Evolutionary conservation across 2,113 vertebrate genomes (phyloP).

Genomic region (Pterocles gutturalis): DNA sequence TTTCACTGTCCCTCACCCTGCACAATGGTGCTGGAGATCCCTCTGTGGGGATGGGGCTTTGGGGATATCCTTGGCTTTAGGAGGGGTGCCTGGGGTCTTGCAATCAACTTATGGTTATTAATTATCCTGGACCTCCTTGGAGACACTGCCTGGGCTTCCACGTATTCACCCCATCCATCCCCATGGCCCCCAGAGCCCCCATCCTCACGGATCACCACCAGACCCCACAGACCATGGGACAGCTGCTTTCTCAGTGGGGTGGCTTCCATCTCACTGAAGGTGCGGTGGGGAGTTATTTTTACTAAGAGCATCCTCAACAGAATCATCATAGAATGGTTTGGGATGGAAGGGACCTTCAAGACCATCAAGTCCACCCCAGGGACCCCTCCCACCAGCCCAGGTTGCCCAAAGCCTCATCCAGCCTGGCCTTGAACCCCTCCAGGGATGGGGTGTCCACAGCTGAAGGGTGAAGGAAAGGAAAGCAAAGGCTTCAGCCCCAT

Average conservation of each 20-base stretch:
- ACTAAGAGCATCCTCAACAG: neutral
- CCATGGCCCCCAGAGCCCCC: neutral
- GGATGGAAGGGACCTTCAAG: neutral
- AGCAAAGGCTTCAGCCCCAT: too few species aligned
- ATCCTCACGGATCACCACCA: neutral
- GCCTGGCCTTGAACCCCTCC: accelerated
- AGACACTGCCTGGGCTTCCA: neutral
- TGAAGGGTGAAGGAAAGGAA: too few species aligned
- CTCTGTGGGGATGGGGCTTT: neutral
- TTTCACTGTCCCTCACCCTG: neutral
- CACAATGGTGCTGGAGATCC: neutral
- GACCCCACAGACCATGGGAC: neutral
- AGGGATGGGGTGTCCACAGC: neutral
- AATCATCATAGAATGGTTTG: neutral
- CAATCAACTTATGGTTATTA: accelerated
- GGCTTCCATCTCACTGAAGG: neutral
- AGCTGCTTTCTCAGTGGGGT: neutral
- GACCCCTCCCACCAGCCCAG: neutral
- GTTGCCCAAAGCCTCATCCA: accelerated
- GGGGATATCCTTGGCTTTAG: neutral
- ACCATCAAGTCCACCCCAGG: accelerated
- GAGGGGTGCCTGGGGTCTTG: neutral
- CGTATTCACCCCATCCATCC: accelerated
- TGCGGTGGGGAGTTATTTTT: neutral
- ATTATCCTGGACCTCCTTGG: neutral